A percentile compares a stretch with the other conserved stretches of the same genome.
Evolutionary conservation across 2,113 vertebrate genomes (phyloP).

Genomic region (Rissa tridactyla): DNA sequence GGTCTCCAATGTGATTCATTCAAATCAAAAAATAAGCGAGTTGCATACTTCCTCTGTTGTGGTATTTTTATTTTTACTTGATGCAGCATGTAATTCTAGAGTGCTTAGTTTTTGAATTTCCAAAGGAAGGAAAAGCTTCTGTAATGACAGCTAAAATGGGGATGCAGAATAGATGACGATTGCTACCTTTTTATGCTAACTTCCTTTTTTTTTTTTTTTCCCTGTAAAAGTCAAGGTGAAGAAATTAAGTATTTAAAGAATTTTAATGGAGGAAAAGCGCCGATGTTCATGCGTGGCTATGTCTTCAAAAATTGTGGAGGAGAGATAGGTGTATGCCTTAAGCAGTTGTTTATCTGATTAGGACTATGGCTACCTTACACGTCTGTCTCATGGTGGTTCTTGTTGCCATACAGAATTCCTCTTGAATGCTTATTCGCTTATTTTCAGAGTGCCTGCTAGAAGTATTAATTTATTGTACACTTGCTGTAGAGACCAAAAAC

Average conservation of each 20-base stretch:
- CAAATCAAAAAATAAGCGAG: neutral
- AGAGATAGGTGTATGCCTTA: neutral
- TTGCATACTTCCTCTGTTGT: neutral
- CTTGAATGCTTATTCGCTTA: neutral
- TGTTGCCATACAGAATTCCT: neutral
- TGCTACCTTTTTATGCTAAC: neutral
- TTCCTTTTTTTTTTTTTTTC: neutral
- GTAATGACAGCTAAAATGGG: neutral
- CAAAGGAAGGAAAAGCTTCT: neutral
- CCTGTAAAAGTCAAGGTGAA: neutral
- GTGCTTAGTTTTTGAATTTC: neutral
- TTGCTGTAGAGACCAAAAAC: neutral
- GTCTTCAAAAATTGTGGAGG: neutral
- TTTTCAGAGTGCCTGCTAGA: neutral
- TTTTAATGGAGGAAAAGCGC: neutral
- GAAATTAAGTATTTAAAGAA: neutral
- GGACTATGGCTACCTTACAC: neutral
- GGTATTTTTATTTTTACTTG: constrained; percentile 18
- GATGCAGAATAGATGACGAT: neutral
- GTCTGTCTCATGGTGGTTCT: neutral
- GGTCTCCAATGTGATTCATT: neutral
- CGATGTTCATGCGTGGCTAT: neutral
- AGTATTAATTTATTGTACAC: neutral
- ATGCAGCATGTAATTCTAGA: neutral
- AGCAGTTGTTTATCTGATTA: neutral